These are phyloP conservation scores for Pyxicephalus adspersus DNA, from an alignment of 2,113 vertebrate genomes.

Conservation along the genomic window DNA sequence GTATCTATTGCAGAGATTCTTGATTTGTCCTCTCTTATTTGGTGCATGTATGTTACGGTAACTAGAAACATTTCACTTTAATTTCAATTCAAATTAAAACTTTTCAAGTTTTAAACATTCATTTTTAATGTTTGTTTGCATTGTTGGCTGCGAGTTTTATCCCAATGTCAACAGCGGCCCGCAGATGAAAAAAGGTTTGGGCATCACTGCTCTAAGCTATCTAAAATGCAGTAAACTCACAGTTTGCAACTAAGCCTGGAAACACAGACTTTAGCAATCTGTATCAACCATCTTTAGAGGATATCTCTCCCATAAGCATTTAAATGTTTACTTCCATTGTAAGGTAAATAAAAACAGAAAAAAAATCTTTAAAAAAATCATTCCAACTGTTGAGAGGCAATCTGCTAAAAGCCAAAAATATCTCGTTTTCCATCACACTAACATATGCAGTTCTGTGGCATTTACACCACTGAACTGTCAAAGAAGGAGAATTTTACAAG, in stretches of 20 bases:
- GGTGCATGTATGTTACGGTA: no score
- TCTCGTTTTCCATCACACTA: constrained; percentile 38
- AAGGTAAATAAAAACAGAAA: not conserved
- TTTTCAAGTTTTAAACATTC: no score
- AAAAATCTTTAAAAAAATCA: constrained; percentile 4
- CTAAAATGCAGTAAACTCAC: not conserved
- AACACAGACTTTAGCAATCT: not conserved
- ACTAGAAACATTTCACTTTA: no score
- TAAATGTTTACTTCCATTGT: constrained; percentile 5
- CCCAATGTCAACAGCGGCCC: no score
- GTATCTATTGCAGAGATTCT: no score
- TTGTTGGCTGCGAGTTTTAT: no score
- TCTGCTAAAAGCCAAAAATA: constrained; percentile 36
- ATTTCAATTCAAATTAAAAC: no score
- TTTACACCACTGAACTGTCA: constrained; percentile 38
- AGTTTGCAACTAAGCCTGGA: constrained; percentile 3
- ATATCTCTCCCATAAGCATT: constrained; percentile 19
- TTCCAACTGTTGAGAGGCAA: constrained; percentile 25
- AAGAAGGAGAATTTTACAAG: constrained; percentile 26
- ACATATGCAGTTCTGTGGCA: constrained; percentile 42
- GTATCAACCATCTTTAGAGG: not conserved
- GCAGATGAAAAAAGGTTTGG: no score
- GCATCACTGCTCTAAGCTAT: not conserved
- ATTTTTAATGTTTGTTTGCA: no score
- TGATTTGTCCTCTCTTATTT: no score